Evolutionary conservation across 2,888 invertebrate species (phyloP), one percentile per base, ranked within the genome.

Genomic region (Nephrocerus scutellatus): DNA sequence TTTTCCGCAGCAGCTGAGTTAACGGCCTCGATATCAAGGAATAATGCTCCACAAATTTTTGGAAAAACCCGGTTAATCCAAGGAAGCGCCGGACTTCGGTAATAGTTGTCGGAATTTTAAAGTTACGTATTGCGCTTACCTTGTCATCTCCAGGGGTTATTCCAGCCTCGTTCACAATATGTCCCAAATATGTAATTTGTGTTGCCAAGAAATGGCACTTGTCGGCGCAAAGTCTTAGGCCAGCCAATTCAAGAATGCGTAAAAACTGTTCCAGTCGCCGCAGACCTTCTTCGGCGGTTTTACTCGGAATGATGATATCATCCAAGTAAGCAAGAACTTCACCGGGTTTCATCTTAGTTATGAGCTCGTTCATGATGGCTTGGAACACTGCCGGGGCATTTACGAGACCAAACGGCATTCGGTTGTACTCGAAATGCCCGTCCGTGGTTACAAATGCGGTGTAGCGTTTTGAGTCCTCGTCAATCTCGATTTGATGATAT

Each of bases 331-430:
- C 28, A 18, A 32, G 15, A 9, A 30, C 16, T 3, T 15, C 16
- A 13, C 28, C 18, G 8, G 41, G 36, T 25, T 30, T 25, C 21
- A 36, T 23, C 31, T 20, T 35, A 13, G 7, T 15, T n/a, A 37
- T n/a, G 8, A 43, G 6, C 10, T 30, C 23, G 8, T 45, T 44
- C 43, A 49, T 47, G 14, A 42, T 20, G 3, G 19, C 18, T 14
- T 49, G 44, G 13, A 47, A 45, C 6, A 44, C 43, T 3, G 43
- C 38, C 6, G 49, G 46, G 3, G 47, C 44, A 22, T 47, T 49
- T 14, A 43, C 38, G 5, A 46, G 18, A 4, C 45, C 48, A 21
- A 44, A 46, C 6, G 46, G 42, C 41, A 48, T 44, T 4, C 40
- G 24, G 24, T 43, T 48, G 16, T 37, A 46, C 24, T 46, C 45